Evolutionary conservation across 2,113 vertebrate species (phyloP), one percentile per base, ranked within the genome.

Genomic region (Oncorhynchus nerka): DNA sequence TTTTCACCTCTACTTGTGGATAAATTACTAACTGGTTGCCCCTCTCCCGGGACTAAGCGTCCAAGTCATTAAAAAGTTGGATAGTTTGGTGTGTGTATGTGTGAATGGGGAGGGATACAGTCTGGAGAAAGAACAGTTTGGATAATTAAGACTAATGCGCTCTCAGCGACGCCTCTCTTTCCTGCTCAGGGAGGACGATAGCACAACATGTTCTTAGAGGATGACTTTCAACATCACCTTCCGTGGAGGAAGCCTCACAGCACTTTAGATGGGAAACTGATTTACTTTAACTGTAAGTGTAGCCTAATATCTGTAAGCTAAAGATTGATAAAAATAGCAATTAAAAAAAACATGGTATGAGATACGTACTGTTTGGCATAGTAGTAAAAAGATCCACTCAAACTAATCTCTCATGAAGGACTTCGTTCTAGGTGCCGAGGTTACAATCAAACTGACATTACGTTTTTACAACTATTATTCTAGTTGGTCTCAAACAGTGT

Each of bases 121-220:
- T 69, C 66, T 81, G 73, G 48, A 39, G 66, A 79, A 66, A 65
- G 80, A 78, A 81, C 65, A 81, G 80, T 84, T 26, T 75, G 71
- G 75, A 66, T 85, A 88, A 87, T 87, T 88, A 82, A 88, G 80
- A 87, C 68, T 82, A 83, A 84, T 89, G 76, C 72, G 81, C 55
- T 39, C 13, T 69, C 48, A 77, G 32, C 75, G 34, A 57, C 55
- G 77, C 66, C 30, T 19, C 15, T 77, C 39, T 75, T 12, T 76
- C 74, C 61, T 70, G 79, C 79, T 82, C 71, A 59, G 62, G 75
- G 39, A 45, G 39, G 8, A 45, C 9, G 39, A 45, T 12, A 49
- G 34, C 71, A 74, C 26, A 4, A 30, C 76, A 19, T 32, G 1
- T 68, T 34, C 72, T 22, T 30, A 68, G 13, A 15, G 20, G 39